phyloP scores from a whole-genome alignment of 2,888 invertebrate species.

The Agrilus cyanescens region DNA sequence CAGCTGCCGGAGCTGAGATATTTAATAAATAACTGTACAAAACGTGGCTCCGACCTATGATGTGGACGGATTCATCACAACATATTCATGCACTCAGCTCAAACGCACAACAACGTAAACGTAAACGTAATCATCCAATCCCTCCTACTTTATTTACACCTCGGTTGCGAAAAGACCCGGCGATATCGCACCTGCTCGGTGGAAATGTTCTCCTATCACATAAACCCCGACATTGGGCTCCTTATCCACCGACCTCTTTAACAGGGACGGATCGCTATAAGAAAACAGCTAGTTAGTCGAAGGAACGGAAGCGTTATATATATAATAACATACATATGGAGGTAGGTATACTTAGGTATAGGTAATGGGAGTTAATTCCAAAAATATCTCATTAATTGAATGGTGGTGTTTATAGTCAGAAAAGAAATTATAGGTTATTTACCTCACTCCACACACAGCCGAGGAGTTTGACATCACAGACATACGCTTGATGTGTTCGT shows the following conservation, averaged over 20 bases:
- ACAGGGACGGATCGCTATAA: conserved; percentile 54
- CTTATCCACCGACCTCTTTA: conserved; percentile 55
- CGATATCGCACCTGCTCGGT: conserved; percentile 44
- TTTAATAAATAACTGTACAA: conserved; percentile 33
- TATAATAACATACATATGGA: neutral
- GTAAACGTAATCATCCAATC: conserved; percentile 13
- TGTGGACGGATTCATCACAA: conserved; percentile 17
- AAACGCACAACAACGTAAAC: conserved; percentile 15
- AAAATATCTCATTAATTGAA: neutral
- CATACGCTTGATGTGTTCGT: conserved; percentile 36
- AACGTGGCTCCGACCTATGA: conserved; percentile 18
- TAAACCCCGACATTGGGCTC: conserved; percentile 48
- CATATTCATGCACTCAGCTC: conserved; percentile 15
- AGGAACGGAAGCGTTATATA: neutral
- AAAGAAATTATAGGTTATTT: conserved; percentile 13
- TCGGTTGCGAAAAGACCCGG: conserved; percentile 59
- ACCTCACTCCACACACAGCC: conserved; percentile 34
- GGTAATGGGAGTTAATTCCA: too few species aligned
- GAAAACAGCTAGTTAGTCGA: conserved; percentile 3
- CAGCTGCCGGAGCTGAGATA: conserved; percentile 21
- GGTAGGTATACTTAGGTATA: too few species aligned
- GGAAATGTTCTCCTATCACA: conserved; percentile 66
- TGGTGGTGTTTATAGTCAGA: neutral
- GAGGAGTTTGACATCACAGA: conserved; percentile 37
- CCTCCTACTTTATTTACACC: conserved; percentile 45